Percentiles rank a stretch among this genome's conserved stretches.
phyloP scores from a whole-genome alignment of 1,140 invertebrate species.

The Limonius californicus region DNA sequence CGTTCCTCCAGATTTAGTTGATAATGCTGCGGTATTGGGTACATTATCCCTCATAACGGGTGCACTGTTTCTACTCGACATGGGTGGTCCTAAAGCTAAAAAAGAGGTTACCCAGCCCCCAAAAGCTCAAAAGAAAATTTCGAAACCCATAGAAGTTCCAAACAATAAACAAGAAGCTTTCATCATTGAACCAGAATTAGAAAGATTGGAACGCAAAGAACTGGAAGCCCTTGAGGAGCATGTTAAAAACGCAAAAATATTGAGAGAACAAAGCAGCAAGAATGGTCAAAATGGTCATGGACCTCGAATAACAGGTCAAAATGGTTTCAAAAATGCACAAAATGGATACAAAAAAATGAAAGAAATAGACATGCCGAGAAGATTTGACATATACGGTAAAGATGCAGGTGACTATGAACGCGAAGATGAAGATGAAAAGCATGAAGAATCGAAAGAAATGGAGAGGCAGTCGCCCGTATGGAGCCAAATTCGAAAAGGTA shows the following conservation, averaged over 20 bases:
- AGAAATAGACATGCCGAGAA: slow-evolving; percentile 31
- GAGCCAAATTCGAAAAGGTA: slow-evolving; percentile 45
- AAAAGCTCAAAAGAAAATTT: slow-evolving; percentile 16
- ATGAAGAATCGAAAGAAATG: slow-evolving; percentile 23
- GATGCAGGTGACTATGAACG: slow-evolving; percentile 26
- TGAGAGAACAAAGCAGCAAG: background rate
- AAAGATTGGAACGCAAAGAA: background rate
- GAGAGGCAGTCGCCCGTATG: slow-evolving; percentile 44
- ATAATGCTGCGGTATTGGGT: slow-evolving; percentile 67
- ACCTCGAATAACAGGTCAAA: slow-evolving; percentile 24
- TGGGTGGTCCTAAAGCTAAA: slow-evolving; percentile 51
- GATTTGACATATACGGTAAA: slow-evolving; percentile 41
- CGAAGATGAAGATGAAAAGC: slow-evolving; percentile 33
- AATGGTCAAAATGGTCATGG: slow-evolving; percentile 26
- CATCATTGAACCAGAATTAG: background rate
- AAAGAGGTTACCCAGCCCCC: slow-evolving; percentile 13
- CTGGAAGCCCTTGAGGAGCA: background rate
- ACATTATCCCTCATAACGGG: slow-evolving; percentile 63
- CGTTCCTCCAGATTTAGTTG: slow-evolving; percentile 60
- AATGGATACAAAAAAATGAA: slow-evolving; percentile 35
- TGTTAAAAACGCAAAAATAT: background rate
- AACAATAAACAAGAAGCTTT: background rate
- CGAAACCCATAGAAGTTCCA: slow-evolving; percentile 1
- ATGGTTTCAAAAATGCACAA: slow-evolving; percentile 10
- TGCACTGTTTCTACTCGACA: slow-evolving; percentile 63